A percentile compares a stretch with the other conserved stretches of the same genome.
Evolutionary conservation across 2,888 invertebrate species (phyloP).

Genomic region (Pycnomerus fuliginosus): DNA sequence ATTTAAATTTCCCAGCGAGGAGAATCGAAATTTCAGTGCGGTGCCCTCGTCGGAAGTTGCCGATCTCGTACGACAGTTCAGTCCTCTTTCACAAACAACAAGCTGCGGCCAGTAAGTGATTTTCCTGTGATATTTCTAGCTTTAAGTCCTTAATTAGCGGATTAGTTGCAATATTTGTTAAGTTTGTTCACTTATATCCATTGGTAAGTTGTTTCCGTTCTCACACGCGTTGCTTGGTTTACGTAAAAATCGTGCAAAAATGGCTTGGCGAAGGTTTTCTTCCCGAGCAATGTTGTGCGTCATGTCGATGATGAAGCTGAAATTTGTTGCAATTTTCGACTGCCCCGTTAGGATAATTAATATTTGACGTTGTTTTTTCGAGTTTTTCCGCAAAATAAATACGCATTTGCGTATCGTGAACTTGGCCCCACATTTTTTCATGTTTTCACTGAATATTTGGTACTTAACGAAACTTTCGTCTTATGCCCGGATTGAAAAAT

Average conservation of each 20-base stretch:
- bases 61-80: conserved; percentile 29
- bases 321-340: conserved; percentile 1
- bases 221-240: neutral
- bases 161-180: conserved; percentile 3
- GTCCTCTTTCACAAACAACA: conserved; percentile 54
- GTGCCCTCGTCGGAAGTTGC: conserved; percentile 10
- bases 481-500: no score
- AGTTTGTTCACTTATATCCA: conserved; percentile 1
- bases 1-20: conserved; percentile 9
- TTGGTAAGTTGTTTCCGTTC: conserved; percentile 12
- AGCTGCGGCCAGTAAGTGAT: conserved; percentile 56
- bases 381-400: neutral
- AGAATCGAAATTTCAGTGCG: conserved; percentile 1
- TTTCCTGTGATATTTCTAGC: conserved; percentile 40
- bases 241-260: conserved; percentile 2
- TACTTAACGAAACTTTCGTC: no score
- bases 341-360: neutral
- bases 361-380: neutral
- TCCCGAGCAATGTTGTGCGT: conserved; percentile 24
- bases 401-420: conserved; percentile 3
- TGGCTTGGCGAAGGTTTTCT: conserved; percentile 12
- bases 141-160: conserved; percentile 5
- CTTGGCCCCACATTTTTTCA: conserved; percentile 7
- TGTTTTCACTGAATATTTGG: no score
- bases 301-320: conserved; percentile 16